Evolutionary conservation across 2,888 invertebrate genomes (phyloP).

Genomic region (Lomographa bimaculata): DNA sequence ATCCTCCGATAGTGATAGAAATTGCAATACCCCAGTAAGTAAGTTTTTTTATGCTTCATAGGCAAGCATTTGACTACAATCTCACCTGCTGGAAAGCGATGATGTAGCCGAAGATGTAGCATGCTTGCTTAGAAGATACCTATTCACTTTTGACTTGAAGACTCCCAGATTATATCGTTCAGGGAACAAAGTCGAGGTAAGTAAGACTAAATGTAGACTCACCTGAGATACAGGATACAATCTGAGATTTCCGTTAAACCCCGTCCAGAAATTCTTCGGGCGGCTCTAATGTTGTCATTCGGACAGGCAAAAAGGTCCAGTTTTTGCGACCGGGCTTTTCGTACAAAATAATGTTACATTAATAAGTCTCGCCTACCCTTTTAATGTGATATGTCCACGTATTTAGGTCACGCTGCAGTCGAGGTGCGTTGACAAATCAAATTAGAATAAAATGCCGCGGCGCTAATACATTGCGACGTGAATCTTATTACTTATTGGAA

Average conservation of each 20-base stretch:
- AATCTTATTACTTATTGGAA: background rate
- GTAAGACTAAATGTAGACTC: slow-evolving; percentile 33
- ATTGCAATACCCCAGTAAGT: slow-evolving; percentile 35
- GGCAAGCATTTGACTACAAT: no score
- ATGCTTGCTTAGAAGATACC: no score
- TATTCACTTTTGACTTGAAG: no score
- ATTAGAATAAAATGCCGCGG: slow-evolving; percentile 40
- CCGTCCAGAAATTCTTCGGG: slow-evolving; percentile 43
- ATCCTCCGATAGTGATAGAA: slow-evolving; percentile 11
- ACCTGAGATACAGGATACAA: no score
- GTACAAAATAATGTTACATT: slow-evolving; percentile 67
- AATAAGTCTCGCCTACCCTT: slow-evolving; percentile 65
- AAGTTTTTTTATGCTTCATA: no score
- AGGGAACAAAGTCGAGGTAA: no score
- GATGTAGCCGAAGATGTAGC: no score
- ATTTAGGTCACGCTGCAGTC: slow-evolving; percentile 54
- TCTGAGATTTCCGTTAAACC: slow-evolving; percentile 43
- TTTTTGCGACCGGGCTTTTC: slow-evolving; percentile 60
- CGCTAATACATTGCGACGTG: slow-evolving; percentile 39
- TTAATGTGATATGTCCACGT: slow-evolving; percentile 54
- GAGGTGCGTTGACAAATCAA: slow-evolving; percentile 50
- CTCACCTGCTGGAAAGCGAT: no score
- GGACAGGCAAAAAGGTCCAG: slow-evolving; percentile 60
- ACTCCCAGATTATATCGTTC: no score
- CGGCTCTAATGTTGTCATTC: slow-evolving; percentile 67